phyloP scores from a whole-genome alignment of 2,888 invertebrate genomes.

The Bembecia ichneumoniformis region DNA sequence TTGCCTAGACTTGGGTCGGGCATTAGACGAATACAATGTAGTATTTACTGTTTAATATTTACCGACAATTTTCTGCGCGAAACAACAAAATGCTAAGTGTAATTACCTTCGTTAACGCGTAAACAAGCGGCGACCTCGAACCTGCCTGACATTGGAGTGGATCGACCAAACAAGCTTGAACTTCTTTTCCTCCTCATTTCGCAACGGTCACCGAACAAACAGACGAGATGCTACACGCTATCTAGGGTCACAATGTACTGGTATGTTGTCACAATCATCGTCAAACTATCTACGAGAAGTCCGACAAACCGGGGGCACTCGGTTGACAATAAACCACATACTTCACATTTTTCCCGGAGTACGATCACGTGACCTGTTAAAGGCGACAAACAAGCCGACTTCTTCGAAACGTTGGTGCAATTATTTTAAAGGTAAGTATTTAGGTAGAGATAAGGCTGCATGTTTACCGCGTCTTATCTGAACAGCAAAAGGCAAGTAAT shows the following conservation, averaged over 20 bases:
- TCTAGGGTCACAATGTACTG: conserved; percentile 19
- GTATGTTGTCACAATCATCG: conserved; percentile 7
- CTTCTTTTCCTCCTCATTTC: conserved; percentile 16
- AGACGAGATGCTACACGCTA: conserved; percentile 9
- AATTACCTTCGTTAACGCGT: conserved; percentile 38
- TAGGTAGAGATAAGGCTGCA: conserved; percentile 15
- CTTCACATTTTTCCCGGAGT: conserved; percentile 38
- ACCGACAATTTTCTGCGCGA: conserved; percentile 37
- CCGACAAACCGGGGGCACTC: conserved; percentile 16
- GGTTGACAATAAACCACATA: conserved; percentile 26
- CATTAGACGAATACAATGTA: not conserved
- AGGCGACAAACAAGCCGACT: not conserved
- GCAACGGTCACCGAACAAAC: conserved; percentile 9
- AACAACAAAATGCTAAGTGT: conserved; percentile 19
- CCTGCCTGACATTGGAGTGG: conserved; percentile 35
- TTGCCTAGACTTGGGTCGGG: not conserved
- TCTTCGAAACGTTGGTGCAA: not conserved
- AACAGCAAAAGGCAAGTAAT: not conserved
- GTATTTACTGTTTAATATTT: conserved; percentile 22
- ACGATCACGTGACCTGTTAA: conserved; percentile 34
- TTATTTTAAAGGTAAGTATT: not conserved
- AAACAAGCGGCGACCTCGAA: conserved; percentile 53
- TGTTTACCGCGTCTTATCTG: conserved; percentile 18
- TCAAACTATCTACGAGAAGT: conserved; percentile 1
- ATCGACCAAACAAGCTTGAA: conserved; percentile 29